phyloP scores from a whole-genome alignment of 2,888 invertebrate genomes.

The Leucophora obtusa region DNA sequence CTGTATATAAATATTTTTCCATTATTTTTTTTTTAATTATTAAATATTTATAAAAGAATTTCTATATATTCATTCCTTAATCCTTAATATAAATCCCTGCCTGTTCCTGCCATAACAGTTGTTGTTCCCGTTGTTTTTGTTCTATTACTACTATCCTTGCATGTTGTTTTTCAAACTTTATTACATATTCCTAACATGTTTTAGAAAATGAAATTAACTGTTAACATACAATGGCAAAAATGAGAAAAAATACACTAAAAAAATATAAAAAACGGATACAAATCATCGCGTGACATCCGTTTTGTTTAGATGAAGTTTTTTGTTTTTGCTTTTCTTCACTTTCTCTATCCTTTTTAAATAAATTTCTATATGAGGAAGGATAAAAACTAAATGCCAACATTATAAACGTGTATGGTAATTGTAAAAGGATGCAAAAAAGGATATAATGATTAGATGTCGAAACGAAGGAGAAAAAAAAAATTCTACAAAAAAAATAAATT shows the following conservation, averaged over 20 bases:
- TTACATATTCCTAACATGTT: conserved; percentile 45
- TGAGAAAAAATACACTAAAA: conserved; percentile 3
- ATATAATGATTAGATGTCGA: conserved; percentile 30
- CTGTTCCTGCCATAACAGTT: background rate
- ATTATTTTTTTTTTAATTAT: background rate
- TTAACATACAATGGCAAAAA: conserved; percentile 37
- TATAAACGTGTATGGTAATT: conserved; percentile 43
- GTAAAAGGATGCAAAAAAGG: conserved; percentile 47
- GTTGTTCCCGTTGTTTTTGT: background rate
- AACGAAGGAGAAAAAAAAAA: background rate
- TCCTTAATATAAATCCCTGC: background rate
- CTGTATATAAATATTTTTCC: background rate
- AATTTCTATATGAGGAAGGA: background rate
- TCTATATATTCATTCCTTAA: background rate
- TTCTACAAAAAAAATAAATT: background rate
- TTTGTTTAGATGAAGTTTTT: conserved; percentile 36
- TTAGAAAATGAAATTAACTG: conserved; percentile 59
- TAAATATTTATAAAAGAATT: no score
- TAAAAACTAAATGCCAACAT: conserved; percentile 16
- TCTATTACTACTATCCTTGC: no score
- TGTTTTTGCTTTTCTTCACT: background rate
- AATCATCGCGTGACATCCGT: conserved; percentile 63
- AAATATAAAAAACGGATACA: conserved; percentile 50
- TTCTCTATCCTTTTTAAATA: conserved; percentile 13
- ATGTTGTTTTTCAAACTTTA: background rate